These are phyloP conservation scores for Thalassophryne amazonica DNA, from an alignment of 2,797 vertebrate genomes.

Conservation along the genomic window DNA sequence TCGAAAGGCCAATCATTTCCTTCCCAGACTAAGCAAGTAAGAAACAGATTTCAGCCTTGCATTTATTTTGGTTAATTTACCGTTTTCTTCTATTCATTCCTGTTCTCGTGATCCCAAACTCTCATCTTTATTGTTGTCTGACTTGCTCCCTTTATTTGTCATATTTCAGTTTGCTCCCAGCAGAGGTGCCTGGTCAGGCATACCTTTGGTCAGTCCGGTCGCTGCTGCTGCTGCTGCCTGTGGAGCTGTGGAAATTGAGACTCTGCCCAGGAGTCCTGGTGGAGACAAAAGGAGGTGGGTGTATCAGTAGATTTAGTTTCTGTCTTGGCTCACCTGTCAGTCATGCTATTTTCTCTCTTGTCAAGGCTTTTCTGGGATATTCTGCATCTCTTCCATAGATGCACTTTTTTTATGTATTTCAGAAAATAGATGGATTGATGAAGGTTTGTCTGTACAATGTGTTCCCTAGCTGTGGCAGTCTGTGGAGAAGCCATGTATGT, in stretches of 20 bases:
- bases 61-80: too few species aligned
- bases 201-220: conserved; percentile 69
- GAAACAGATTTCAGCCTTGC: neutral
- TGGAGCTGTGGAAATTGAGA: conserved; percentile 85
- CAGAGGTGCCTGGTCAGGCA: conserved; percentile 68
- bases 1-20: too few species aligned
- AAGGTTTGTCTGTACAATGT: too few species aligned
- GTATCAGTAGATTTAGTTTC: neutral
- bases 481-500: too few species aligned
- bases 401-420: too few species aligned
- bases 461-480: too few species aligned
- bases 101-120: neutral
- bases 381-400: too few species aligned
- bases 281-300: conserved; percentile 88
- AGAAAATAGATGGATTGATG: too few species aligned
- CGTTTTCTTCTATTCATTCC: neutral
- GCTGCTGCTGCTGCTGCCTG: conserved; percentile 75
- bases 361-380: rapidly evolving
- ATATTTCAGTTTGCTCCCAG: conserved; percentile 66
- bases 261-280: conserved; percentile 85
- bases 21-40: too few species aligned
- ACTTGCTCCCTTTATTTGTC: neutral
- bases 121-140: neutral
- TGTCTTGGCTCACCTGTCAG: neutral
- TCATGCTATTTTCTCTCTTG: too few species aligned